phyloP scores from a whole-genome alignment of 37 sponge, comb jelly and placozoan species.

The Amphimedon queenslandica region DNA sequence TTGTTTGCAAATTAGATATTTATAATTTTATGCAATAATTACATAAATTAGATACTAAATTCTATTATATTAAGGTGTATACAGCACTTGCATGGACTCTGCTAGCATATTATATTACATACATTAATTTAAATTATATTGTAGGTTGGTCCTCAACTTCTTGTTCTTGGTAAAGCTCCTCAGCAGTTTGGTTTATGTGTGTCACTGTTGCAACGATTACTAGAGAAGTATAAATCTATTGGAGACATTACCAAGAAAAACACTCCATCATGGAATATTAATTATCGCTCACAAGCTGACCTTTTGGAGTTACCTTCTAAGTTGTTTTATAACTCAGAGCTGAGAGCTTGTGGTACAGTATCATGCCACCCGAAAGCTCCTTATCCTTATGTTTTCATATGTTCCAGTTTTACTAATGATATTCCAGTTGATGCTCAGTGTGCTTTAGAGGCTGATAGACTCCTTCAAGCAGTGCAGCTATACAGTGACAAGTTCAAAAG shows the following conservation, averaged over 20 bases:
- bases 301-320: not conserved
- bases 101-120: too few relatives aligned
- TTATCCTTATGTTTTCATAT: not conserved
- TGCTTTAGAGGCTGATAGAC: not conserved
- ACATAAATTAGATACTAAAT: too few relatives aligned
- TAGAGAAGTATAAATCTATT: not conserved
- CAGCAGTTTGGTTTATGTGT: slow-evolving; percentile 1
- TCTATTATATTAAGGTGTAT: too few relatives aligned
- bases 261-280: not conserved
- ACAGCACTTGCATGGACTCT: too few relatives aligned
- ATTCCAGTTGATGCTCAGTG: not conserved
- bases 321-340: slow-evolving; percentile 2
- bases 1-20: too few relatives aligned
- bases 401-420: not conserved
- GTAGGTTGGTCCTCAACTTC: slow-evolving; percentile 25
- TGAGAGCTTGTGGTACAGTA: not conserved
- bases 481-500: not conserved
- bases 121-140: too few relatives aligned
- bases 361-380: not conserved
- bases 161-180: slow-evolving; percentile 19
- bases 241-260: not conserved
- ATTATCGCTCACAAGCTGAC: slow-evolving; percentile 5
- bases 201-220: slow-evolving; percentile 17
- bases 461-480: not conserved
- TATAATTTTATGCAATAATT: too few relatives aligned